Evolutionary conservation across 2,888 invertebrate species (phyloP).

Genomic region (Fragum fragum): DNA sequence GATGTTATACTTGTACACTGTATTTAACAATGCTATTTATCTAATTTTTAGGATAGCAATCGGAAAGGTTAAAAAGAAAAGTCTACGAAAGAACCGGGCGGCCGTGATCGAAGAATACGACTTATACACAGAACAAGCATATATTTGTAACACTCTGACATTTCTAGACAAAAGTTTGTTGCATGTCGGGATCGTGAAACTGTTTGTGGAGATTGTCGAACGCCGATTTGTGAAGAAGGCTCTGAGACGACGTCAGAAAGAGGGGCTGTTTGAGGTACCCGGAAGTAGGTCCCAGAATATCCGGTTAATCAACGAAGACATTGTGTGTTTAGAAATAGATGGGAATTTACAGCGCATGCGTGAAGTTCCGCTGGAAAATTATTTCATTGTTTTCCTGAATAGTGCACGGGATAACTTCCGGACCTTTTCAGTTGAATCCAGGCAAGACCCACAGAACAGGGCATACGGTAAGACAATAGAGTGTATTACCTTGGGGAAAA

Average conservation of each 20-base stretch:
- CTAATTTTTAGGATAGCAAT: conserved; percentile 67
- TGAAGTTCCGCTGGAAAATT: conserved; percentile 68
- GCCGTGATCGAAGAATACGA: conserved; percentile 66
- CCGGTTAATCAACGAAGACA: conserved; percentile 66
- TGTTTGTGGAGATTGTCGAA: conserved; percentile 70
- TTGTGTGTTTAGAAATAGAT: conserved; percentile 68
- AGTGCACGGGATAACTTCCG: conserved; percentile 71
- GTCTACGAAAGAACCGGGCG: conserved; percentile 61
- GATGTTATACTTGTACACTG: too few relatives aligned
- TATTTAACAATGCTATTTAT: too few relatives aligned
- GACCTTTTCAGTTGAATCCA: conserved; percentile 69
- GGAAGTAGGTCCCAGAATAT: conserved; percentile 69
- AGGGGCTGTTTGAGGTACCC: conserved; percentile 72
- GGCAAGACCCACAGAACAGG: conserved; percentile 68
- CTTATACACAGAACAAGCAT: conserved; percentile 65
- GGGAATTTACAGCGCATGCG: conserved; percentile 70
- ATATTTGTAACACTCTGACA: conserved; percentile 68
- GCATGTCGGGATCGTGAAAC: conserved; percentile 67
- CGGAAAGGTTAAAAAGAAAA: conserved; percentile 69
- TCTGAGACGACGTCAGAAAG: conserved; percentile 64
- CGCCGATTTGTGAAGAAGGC: conserved; percentile 68
- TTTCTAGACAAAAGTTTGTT: conserved; percentile 68
- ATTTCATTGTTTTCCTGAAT: conserved; percentile 68
- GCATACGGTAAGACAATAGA: conserved; percentile 54
- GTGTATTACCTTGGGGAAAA: too few relatives aligned